Conservation (phyloP, 2,797 vertebrate species). For the Microctenopoma lineatum region DNA sequence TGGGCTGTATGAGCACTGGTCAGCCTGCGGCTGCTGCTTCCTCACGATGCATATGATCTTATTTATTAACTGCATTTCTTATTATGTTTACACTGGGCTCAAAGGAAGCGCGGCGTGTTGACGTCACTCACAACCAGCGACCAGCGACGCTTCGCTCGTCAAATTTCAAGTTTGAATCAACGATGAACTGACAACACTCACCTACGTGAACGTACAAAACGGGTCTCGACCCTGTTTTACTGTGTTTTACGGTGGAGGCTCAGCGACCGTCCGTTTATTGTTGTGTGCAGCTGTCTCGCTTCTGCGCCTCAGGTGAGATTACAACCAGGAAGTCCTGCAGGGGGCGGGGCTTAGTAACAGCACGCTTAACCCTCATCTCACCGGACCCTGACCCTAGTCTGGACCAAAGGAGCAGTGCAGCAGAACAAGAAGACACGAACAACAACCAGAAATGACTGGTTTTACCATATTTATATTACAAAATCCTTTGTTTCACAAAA, state of each 20-base stretch:
- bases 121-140: background rate
- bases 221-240: background rate
- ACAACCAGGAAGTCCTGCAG: constrained; percentile 21
- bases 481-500: no score
- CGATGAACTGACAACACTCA: background rate
- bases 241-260: background rate
- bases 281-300: background rate
- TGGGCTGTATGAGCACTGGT: background rate
- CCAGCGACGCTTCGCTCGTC: no score
- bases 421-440: no score
- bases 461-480: no score
- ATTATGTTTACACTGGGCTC: background rate
- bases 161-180: no score
- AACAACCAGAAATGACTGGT: no score
- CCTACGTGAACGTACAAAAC: background rate
- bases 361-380: no score
- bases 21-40: background rate
- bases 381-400: no score
- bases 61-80: background rate
- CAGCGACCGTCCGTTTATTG: background rate
- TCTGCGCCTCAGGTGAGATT: constrained; percentile 5
- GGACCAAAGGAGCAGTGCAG: no score
- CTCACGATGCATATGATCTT: background rate
- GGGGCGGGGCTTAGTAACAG: constrained; percentile 28
- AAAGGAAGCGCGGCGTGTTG: background rate